Evolutionary conservation across 2,888 invertebrate species (phyloP).

Genomic region (Stratiomys singularior): DNA sequence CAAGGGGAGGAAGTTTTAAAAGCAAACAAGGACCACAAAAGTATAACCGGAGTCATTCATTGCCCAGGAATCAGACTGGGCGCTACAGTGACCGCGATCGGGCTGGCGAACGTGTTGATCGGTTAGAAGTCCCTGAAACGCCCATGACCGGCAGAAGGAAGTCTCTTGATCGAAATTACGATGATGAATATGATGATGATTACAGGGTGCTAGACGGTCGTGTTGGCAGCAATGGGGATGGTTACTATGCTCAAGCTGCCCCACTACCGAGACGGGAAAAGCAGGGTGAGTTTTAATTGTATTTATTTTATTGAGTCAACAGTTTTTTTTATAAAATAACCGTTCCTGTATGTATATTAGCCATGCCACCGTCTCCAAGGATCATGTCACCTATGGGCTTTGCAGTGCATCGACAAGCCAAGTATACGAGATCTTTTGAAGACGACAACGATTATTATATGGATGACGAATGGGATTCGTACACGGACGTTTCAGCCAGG

Average conservation of each 20-base stretch:
- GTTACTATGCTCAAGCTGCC: constrained; percentile 3
- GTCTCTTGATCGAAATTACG: constrained; percentile 53
- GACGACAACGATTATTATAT: constrained; percentile 69
- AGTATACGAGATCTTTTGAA: constrained; percentile 68
- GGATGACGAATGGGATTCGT: constrained; percentile 67
- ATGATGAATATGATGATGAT: constrained; percentile 60
- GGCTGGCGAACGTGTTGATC: constrained; percentile 55
- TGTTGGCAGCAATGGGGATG: constrained; percentile 6
- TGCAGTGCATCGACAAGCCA: constrained; percentile 69
- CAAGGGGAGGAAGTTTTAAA: background rate
- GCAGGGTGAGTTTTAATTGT: background rate
- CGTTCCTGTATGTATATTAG: background rate
- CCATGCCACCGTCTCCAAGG: constrained; percentile 68
- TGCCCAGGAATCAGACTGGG: constrained; percentile 54
- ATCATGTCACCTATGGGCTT: constrained; percentile 78
- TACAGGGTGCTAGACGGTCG: constrained; percentile 54
- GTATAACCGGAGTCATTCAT: constrained; percentile 53
- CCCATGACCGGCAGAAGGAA: constrained; percentile 43
- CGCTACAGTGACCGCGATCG: constrained; percentile 51
- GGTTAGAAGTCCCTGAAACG: constrained; percentile 60
- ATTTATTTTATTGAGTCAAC: background rate
- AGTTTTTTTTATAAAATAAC: background rate
- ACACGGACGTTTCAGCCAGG: constrained; percentile 64
- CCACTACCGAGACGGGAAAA: constrained; percentile 16
- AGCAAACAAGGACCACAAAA: constrained; percentile 10